Conservation (phyloP, 2,797 vertebrate species). For the Pyrocephalus nanus region DNA sequence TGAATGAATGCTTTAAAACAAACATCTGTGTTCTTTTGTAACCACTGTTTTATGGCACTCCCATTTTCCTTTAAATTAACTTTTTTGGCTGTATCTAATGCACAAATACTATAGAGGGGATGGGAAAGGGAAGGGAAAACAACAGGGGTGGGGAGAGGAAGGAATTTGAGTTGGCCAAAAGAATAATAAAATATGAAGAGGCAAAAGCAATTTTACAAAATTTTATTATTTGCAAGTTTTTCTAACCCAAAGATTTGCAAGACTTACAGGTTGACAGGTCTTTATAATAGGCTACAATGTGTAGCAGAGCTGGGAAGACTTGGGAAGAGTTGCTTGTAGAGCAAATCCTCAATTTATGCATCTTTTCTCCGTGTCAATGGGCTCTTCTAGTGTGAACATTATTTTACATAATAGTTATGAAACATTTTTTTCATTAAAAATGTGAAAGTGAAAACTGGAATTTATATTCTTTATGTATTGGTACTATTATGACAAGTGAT, state of each 20-base stretch:
- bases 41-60: not conserved
- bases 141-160: not conserved
- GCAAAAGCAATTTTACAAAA: not conserved
- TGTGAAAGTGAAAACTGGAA: not conserved
- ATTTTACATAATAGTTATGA: not conserved
- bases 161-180: not conserved
- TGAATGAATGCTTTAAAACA: not conserved
- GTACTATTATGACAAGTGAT: not conserved
- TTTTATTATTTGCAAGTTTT: not conserved
- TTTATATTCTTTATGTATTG: not conserved
- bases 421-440: not conserved
- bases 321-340: not conserved
- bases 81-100: not conserved
- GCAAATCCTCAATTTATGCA: not conserved
- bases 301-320: not conserved
- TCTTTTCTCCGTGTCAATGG: not conserved
- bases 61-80: not conserved
- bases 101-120: not conserved
- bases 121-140: not conserved
- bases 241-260: not conserved
- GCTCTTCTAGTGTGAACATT: not conserved
- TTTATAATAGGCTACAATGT: not conserved
- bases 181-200: not conserved
- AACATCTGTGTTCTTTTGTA: not conserved
- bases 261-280: not conserved